phyloP scores from a whole-genome alignment of 2,113 vertebrate genomes.

The Neomonachus schauinslandi region DNA sequence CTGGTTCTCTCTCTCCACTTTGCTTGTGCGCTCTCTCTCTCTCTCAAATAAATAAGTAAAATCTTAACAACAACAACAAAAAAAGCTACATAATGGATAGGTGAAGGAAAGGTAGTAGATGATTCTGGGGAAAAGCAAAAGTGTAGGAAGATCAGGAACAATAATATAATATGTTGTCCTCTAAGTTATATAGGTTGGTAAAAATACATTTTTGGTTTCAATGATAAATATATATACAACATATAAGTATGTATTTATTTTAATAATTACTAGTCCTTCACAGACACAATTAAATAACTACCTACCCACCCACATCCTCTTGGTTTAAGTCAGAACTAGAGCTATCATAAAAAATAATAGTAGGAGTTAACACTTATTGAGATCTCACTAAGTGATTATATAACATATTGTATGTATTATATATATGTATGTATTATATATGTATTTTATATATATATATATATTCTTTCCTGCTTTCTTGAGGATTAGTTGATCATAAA shows the following conservation, averaged over 20 bases:
- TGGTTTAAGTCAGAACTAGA: neutral
- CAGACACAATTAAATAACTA: neutral
- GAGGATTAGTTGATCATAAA: no score
- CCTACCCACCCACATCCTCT: neutral
- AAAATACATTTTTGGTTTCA: neutral
- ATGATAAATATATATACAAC: neutral
- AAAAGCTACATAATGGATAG: no score
- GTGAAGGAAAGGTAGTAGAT: neutral
- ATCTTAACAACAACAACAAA: no score
- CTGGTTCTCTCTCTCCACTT: no score
- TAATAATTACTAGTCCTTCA: neutral
- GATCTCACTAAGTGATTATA: neutral
- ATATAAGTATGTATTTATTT: neutral
- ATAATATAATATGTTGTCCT: neutral
- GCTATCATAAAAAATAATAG: neutral
- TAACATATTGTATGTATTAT: neutral
- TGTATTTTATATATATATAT: no score
- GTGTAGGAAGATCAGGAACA: neutral
- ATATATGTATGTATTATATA: no score
- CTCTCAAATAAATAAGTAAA: no score
- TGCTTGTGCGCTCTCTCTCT: no score
- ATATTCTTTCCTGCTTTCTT: no score
- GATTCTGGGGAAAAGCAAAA: neutral
- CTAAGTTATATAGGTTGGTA: neutral
- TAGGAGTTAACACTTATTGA: neutral